Evolutionary conservation across 2,113 vertebrate genomes (phyloP).

Genomic region (Dolichotis patagonum): DNA sequence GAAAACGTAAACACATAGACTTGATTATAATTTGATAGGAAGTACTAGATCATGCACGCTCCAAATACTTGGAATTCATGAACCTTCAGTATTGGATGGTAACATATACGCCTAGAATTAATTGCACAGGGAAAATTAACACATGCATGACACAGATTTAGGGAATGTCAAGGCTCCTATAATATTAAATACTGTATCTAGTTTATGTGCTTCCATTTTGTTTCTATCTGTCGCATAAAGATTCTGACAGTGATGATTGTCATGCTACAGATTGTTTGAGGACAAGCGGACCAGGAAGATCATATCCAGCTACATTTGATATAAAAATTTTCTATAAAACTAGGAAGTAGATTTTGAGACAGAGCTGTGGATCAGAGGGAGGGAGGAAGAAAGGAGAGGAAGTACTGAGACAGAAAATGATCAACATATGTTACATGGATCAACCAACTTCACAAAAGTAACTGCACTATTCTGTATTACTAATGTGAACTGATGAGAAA

Average conservation of each 20-base stretch:
- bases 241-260: background rate
- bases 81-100: background rate
- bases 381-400: background rate
- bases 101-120: background rate
- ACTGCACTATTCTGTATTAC: background rate
- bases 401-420: background rate
- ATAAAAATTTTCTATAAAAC: background rate
- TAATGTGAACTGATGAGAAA: background rate
- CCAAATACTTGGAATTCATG: background rate
- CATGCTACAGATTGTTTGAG: background rate
- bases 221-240: background rate
- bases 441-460: background rate
- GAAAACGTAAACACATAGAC: background rate
- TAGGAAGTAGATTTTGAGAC: background rate
- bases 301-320: background rate
- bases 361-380: background rate
- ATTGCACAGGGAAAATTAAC: background rate
- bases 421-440: background rate
- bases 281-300: background rate
- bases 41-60: background rate
- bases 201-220: background rate
- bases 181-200: no score
- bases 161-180: background rate
- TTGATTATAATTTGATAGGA: background rate
- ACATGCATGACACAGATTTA: background rate